Conservation (phyloP, 2,797 vertebrate genomes). For the Anguilla marmorata region DNA sequence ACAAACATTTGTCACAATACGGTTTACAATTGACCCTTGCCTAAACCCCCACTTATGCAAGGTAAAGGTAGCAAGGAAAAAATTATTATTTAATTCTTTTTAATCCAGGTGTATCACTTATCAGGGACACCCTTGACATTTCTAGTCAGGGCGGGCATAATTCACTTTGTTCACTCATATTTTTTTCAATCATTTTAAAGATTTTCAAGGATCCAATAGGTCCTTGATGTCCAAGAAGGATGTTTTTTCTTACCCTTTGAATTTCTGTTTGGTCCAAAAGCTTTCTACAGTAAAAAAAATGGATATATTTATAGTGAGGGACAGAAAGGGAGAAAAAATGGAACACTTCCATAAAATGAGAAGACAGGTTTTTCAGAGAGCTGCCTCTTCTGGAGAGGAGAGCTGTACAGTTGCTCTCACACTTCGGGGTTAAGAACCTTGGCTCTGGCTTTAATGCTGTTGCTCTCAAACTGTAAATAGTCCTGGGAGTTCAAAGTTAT, state of each 20-base stretch:
- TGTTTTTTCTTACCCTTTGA: not conserved
- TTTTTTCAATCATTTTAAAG: not conserved
- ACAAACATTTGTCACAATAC: not conserved
- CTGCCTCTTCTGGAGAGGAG: not conserved
- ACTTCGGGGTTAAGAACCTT: not conserved
- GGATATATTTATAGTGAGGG: not conserved
- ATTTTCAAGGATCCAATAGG: not conserved
- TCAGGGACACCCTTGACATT: not conserved
- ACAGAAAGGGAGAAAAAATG: not conserved
- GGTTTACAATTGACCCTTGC: not conserved
- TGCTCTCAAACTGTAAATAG: slow-evolving; percentile 12
- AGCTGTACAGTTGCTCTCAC: not conserved
- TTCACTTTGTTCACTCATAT: not conserved
- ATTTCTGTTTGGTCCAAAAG: not conserved
- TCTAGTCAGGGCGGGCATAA: not conserved
- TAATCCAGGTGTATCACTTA: not conserved
- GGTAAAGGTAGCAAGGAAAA: not conserved
- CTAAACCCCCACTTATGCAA: not conserved
- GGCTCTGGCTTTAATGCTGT: slow-evolving; percentile 2
- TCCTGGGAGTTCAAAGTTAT: slow-evolving; percentile 3
- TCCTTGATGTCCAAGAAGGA: not conserved
- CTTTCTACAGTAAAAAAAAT: not conserved
- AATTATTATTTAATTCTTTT: not conserved
- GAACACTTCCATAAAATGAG: not conserved
- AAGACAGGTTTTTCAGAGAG: not conserved